phyloP scores from a whole-genome alignment of 2,113 vertebrate genomes.

The Taxidea taxus region DNA sequence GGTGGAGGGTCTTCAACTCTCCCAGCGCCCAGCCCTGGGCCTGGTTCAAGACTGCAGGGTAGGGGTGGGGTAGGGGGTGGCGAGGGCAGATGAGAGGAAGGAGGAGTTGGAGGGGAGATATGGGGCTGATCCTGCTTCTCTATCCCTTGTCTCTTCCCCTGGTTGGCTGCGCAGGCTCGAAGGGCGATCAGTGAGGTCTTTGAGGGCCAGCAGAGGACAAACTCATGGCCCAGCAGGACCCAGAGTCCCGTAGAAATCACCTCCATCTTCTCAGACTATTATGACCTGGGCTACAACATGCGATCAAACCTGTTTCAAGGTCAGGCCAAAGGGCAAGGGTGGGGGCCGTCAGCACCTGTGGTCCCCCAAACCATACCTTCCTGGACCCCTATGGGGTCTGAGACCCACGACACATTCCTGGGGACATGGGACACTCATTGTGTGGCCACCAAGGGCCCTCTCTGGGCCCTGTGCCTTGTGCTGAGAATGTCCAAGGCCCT shows the following conservation, averaged over 20 bases:
- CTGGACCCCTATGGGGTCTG: background rate
- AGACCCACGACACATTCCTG: background rate
- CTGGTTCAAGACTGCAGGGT: background rate
- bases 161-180: constrained; percentile 55
- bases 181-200: constrained; percentile 45
- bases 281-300: constrained; percentile 77
- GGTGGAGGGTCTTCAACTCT: rapidly evolving
- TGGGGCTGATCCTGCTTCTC: background rate
- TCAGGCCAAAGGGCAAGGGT: constrained; percentile 48
- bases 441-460: rapidly evolving
- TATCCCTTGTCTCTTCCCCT: background rate
- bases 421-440: background rate
- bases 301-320: constrained; percentile 82
- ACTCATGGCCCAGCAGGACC: background rate
- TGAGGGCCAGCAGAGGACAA: constrained; percentile 57
- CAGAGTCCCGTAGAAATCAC: background rate
- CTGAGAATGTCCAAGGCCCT: background rate
- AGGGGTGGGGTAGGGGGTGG: background rate
- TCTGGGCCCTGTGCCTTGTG: background rate
- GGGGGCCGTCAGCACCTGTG: background rate
- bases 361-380: background rate
- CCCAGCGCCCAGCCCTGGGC: background rate
- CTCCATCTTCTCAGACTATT: constrained; percentile 73
- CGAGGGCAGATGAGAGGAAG: background rate
- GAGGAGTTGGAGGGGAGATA: background rate